Percentiles rank a stretch among this genome's conserved stretches.
phyloP scores from a whole-genome alignment of 2,113 vertebrate genomes.

The Indicator maculatus region DNA sequence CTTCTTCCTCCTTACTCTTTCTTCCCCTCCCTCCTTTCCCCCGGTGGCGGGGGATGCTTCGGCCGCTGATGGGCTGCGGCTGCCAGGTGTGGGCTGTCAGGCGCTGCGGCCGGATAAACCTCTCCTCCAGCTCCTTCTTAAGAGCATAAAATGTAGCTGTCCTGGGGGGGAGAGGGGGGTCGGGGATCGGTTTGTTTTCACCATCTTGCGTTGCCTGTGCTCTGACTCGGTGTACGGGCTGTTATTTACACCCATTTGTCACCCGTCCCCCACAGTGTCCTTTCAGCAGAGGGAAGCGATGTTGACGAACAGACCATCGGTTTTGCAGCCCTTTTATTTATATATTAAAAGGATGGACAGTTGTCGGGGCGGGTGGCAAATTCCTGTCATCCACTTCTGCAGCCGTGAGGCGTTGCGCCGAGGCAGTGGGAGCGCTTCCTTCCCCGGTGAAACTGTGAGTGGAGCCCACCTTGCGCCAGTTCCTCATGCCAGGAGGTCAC shows the following conservation, averaged over 20 bases:
- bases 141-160: neutral
- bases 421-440: rapidly evolving
- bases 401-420: neutral
- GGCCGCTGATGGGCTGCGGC: neutral
- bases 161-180: rapidly evolving
- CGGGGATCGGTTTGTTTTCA: neutral
- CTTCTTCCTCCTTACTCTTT: too few species aligned
- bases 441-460: neutral
- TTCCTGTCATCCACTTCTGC: rapidly evolving
- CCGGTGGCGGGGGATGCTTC: neutral
- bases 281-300: rapidly evolving
- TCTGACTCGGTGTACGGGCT: too few species aligned
- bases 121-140: rapidly evolving
- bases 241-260: neutral
- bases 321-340: rapidly evolving
- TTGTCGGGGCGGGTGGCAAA: rapidly evolving
- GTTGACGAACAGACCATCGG: neutral
- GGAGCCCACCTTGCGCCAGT: rapidly evolving
- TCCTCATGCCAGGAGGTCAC: rapidly evolving
- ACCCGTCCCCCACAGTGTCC: rapidly evolving
- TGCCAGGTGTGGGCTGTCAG: neutral
- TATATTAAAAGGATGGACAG: neutral
- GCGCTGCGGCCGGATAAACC: too few species aligned
- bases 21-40: too few species aligned
- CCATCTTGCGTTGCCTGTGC: rapidly evolving